phyloP scores from a whole-genome alignment of 2,113 vertebrate species.

The Rhodinocichla rosea region DNA sequence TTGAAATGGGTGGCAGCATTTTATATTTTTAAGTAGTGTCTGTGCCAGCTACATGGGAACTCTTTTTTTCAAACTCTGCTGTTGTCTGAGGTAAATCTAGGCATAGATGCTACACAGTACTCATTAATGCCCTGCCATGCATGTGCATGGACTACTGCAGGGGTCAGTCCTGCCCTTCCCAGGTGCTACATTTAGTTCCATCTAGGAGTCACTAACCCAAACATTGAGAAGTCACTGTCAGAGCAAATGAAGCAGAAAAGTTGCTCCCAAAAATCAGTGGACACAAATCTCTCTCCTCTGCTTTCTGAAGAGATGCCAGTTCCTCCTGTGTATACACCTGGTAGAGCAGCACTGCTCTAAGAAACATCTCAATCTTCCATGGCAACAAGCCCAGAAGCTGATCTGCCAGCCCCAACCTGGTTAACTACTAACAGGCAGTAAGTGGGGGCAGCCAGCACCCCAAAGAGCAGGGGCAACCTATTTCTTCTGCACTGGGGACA shows the following conservation, averaged over 20 bases:
- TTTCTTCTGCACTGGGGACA: neutral
- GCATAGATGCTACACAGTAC: neutral
- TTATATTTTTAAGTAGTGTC: neutral
- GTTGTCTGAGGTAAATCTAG: neutral
- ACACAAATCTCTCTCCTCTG: conserved; percentile 30
- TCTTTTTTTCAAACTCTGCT: neutral
- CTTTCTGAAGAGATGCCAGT: conserved; percentile 46
- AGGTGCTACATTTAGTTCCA: neutral
- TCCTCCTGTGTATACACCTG: conserved; percentile 64
- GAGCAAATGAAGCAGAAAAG: conserved; percentile 53
- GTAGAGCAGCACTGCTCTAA: conserved; percentile 1
- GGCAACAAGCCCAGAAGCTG: conserved; percentile 54
- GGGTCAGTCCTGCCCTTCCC: neutral
- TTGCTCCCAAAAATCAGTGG: conserved; percentile 26
- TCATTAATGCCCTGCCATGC: neutral
- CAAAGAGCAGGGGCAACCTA: neutral
- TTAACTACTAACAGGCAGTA: neutral
- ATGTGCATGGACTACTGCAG: neutral
- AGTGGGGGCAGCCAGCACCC: neutral
- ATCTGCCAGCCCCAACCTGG: neutral
- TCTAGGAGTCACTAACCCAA: neutral
- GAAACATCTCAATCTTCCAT: conserved; percentile 55
- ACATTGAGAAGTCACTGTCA: neutral
- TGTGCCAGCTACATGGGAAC: neutral
- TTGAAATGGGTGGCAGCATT: neutral